Percentiles rank a stretch among this genome's conserved stretches.
Evolutionary conservation across 2,888 invertebrate species (phyloP).

Genomic region (Amiota minor): DNA sequence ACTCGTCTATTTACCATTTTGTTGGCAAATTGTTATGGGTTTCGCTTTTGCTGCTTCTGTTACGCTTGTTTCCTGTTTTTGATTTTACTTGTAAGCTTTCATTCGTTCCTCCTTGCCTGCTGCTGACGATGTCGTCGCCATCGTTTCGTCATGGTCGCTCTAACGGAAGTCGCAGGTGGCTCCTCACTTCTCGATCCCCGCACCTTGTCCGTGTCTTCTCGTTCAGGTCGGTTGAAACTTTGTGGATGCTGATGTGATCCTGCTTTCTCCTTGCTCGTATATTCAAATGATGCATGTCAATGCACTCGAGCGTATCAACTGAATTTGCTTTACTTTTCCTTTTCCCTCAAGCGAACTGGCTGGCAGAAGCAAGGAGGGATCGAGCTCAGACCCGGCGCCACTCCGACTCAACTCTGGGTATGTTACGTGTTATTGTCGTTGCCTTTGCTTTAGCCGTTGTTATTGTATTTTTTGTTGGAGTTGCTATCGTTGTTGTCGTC

Average conservation of each 20-base stretch:
- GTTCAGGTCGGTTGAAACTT: background rate
- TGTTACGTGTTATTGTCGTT: slow-evolving; percentile 16
- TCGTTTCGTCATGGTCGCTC: slow-evolving; percentile 3
- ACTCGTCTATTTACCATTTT: slow-evolving; percentile 40
- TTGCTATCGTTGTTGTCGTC: slow-evolving; percentile 23
- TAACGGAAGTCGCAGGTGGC: background rate
- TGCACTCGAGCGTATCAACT: slow-evolving; percentile 50
- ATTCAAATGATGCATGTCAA: slow-evolving; percentile 53
- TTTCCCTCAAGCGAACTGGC: too few relatives aligned
- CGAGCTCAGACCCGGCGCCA: too few relatives aligned
- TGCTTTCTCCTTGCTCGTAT: slow-evolving; percentile 33
- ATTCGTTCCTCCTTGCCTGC: slow-evolving; percentile 16
- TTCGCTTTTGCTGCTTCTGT: slow-evolving; percentile 24
- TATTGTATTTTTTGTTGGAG: slow-evolving; percentile 13
- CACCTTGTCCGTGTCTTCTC: slow-evolving; percentile 1
- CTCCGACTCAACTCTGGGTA: slow-evolving; percentile 1
- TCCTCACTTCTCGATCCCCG: background rate
- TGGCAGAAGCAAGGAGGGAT: too few relatives aligned
- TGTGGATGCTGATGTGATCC: slow-evolving; percentile 10
- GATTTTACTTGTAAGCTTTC: background rate
- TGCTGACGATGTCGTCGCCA: slow-evolving; percentile 2
- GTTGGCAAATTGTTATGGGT: slow-evolving; percentile 23
- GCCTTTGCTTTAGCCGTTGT: slow-evolving; percentile 16
- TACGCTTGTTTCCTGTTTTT: slow-evolving; percentile 19
- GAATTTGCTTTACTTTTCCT: slow-evolving; percentile 34